Evolutionary conservation across 2,113 vertebrate genomes (phyloP).

Genomic region (Larimichthys crocea): DNA sequence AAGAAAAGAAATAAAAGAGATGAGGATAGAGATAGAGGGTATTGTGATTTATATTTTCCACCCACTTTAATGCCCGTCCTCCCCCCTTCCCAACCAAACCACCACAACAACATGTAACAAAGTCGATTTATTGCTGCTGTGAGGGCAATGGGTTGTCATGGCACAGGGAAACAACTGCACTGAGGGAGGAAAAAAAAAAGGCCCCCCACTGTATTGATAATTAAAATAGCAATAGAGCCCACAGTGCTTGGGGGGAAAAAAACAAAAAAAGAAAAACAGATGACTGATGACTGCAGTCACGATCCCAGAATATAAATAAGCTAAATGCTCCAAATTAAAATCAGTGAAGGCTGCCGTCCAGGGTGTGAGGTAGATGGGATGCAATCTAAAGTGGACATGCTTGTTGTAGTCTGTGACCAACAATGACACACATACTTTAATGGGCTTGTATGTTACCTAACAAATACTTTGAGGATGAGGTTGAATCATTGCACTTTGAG

Average conservation of each 20-base stretch:
- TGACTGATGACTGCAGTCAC: conserved; percentile 56
- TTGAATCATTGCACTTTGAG: conserved; percentile 23
- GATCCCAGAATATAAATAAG: conserved; percentile 47
- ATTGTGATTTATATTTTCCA: conserved; percentile 27
- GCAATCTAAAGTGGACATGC: conserved; percentile 8
- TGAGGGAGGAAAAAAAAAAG: conserved; percentile 26
- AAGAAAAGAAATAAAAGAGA: background rate
- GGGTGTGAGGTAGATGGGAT: background rate
- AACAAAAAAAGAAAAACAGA: conserved; percentile 29
- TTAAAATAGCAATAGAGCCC: conserved; percentile 48
- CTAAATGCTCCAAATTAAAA: conserved; percentile 5
- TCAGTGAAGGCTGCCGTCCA: background rate
- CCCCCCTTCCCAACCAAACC: conserved; percentile 17
- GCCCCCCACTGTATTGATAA: conserved; percentile 44
- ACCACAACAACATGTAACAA: conserved; percentile 38
- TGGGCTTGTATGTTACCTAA: background rate
- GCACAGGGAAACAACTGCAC: conserved; percentile 35
- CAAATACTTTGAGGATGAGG: background rate
- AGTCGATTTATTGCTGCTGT: conserved; percentile 63
- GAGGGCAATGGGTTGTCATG: conserved; percentile 62
- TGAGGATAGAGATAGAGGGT: background rate
- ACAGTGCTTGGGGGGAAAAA: conserved; percentile 10
- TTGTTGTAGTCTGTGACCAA: conserved; percentile 11
- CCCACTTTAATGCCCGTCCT: background rate
- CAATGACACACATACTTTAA: background rate